phyloP scores from a whole-genome alignment of 2,888 invertebrate species.

The Rhimphoctona megacephalus region DNA sequence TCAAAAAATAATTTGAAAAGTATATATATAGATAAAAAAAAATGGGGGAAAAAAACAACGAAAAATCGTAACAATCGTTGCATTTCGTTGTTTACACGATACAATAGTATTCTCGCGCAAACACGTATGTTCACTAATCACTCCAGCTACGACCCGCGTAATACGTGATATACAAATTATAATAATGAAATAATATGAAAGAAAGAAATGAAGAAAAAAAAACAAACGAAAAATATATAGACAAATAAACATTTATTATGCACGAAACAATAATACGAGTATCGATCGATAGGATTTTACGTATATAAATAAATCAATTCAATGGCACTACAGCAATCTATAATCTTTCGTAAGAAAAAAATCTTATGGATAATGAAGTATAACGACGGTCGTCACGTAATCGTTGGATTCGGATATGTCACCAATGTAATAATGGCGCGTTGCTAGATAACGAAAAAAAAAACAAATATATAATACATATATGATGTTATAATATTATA shows the following conservation, averaged over 20 bases:
- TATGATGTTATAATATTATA: conserved; percentile 62
- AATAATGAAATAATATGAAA: conserved; percentile 19
- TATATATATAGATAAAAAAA: background rate
- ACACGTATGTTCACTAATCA: conserved; percentile 61
- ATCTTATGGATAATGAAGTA: conserved; percentile 24
- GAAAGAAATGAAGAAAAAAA: conserved; percentile 28
- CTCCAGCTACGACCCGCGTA: conserved; percentile 56
- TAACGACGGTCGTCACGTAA: conserved; percentile 16
- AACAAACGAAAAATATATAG: conserved; percentile 3
- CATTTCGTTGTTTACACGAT: background rate
- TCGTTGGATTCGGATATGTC: background rate
- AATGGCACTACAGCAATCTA: conserved; percentile 60
- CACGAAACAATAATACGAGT: conserved; percentile 19
- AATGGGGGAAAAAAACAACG: background rate
- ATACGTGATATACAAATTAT: conserved; percentile 47
- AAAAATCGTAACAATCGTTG: background rate
- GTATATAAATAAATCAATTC: conserved; percentile 25
- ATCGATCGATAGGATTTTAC: background rate
- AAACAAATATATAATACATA: conserved; percentile 52
- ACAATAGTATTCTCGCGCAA: conserved; percentile 60
- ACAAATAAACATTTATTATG: conserved; percentile 44
- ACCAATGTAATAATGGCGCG: conserved; percentile 3
- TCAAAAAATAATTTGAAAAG: background rate
- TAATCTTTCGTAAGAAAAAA: conserved; percentile 41
- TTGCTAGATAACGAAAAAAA: conserved; percentile 35